phyloP scores from a whole-genome alignment of 2,113 vertebrate species.

The Naja naja region DNA sequence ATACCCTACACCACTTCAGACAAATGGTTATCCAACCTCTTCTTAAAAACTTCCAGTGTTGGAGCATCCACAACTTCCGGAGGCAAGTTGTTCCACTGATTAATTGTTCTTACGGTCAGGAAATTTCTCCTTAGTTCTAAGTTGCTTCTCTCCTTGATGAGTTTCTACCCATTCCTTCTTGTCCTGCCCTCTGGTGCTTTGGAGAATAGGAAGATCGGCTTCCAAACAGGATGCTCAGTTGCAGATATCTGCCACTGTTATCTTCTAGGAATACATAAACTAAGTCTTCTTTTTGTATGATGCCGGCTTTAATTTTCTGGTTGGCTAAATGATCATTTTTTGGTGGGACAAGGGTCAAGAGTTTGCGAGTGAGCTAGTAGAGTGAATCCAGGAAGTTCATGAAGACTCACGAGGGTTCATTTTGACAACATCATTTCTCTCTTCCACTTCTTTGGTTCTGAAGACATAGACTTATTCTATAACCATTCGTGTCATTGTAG shows the following conservation, averaged over 20 bases:
- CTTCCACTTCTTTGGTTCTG: not conserved
- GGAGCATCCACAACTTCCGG: no score
- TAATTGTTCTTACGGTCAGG: no score
- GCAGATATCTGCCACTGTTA: not conserved
- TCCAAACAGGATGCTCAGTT: not conserved
- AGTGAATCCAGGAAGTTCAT: not conserved
- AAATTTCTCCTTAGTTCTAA: no score
- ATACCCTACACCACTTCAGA: no score
- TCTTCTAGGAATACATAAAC: not conserved
- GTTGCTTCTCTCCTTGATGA: no score
- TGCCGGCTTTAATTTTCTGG: not conserved
- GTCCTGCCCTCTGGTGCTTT: no score
- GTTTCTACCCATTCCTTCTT: no score
- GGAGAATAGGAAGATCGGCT: not conserved
- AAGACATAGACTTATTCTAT: not conserved
- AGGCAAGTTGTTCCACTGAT: no score
- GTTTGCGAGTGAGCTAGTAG: not conserved
- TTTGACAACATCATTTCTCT: not conserved
- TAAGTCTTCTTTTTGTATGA: not conserved
- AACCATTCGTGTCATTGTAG: not conserved
- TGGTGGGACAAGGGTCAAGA: not conserved
- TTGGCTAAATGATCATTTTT: not conserved
- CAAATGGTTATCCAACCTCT: no score
- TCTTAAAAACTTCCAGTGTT: no score
- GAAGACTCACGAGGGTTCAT: not conserved